These are phyloP conservation scores for Psix sp. DNA, from an alignment of 1,140 invertebrate species.

Conservation along the genomic window DNA sequence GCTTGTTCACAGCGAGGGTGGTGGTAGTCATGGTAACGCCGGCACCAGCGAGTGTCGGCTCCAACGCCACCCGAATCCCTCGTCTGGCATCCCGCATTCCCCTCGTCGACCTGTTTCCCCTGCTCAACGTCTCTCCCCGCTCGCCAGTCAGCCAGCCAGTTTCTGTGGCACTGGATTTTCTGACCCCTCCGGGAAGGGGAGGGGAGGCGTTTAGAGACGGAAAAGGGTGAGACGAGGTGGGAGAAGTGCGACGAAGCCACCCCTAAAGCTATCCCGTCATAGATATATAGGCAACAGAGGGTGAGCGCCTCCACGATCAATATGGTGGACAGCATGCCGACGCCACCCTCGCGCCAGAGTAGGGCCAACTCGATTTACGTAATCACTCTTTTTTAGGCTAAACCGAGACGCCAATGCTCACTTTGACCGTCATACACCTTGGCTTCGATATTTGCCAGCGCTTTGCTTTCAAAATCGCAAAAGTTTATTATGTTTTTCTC, in stretches of 20 bases:
- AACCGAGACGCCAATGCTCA: slow-evolving; percentile 19
- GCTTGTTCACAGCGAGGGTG: slow-evolving; percentile 77
- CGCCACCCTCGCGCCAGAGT: slow-evolving; percentile 61
- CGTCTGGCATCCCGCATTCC: slow-evolving; percentile 69
- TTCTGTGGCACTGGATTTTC: slow-evolving; percentile 60
- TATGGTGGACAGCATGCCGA: slow-evolving; percentile 76
- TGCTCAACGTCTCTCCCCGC: slow-evolving; percentile 18
- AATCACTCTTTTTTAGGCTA: slow-evolving; percentile 59
- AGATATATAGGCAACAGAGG: slow-evolving; percentile 63
- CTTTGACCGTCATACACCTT: slow-evolving; percentile 5
- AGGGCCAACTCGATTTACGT: slow-evolving; percentile 71
- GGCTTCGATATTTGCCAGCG: slow-evolving; percentile 20
- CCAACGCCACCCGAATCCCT: slow-evolving; percentile 77
- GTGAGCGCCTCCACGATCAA: slow-evolving; percentile 74
- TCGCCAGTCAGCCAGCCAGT: slow-evolving; percentile 44
- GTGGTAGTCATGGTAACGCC: slow-evolving; percentile 80
- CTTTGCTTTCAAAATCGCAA: no score
- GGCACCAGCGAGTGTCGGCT: slow-evolving; percentile 81
- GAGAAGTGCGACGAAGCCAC: slow-evolving; percentile 68
- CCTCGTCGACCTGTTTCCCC: slow-evolving; percentile 42
- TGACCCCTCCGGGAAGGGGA: slow-evolving; percentile 59
- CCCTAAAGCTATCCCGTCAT: slow-evolving; percentile 71
- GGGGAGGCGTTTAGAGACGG: slow-evolving; percentile 50
- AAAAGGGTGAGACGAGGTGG: slow-evolving; percentile 40
- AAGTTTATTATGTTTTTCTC: no score